Percentiles rank a stretch among this genome's conserved stretches.
phyloP scores from a whole-genome alignment of 2,113 vertebrate species.

The Tragelaphus strepsiceros region DNA sequence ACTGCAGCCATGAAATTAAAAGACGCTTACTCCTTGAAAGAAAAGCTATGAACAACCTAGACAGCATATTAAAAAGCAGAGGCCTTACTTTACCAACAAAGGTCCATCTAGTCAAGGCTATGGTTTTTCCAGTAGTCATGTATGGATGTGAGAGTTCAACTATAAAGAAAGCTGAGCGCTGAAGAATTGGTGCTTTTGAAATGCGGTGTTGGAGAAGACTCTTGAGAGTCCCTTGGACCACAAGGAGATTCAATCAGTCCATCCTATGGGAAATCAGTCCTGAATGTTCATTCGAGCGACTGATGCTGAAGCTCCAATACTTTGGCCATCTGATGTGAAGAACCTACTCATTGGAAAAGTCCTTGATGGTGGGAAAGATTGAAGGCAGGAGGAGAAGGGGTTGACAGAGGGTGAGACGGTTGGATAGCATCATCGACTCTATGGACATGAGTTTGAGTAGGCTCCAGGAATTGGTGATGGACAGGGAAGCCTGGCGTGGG shows the following conservation, averaged over 20 bases:
- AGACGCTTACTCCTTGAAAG: not conserved
- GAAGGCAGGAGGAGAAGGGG: not conserved
- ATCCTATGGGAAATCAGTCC: not conserved
- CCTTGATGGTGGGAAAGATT: not conserved
- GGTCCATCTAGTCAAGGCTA: not conserved
- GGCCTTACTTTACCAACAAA: not conserved
- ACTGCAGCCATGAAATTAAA: not conserved
- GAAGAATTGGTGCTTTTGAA: not conserved
- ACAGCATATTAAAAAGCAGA: not conserved
- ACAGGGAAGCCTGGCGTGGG: not conserved
- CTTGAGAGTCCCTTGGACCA: not conserved
- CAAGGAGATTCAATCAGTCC: not conserved
- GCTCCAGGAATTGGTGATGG: not conserved
- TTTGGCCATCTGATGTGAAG: not conserved
- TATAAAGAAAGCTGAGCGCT: not conserved
- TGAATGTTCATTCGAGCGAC: not conserved
- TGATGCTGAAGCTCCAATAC: not conserved
- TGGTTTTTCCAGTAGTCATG: not conserved
- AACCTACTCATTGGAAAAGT: not conserved
- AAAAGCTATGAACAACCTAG: not conserved
- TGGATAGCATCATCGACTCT: fast-evolving
- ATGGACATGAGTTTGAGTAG: not conserved
- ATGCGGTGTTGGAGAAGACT: fast-evolving
- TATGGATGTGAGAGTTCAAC: not conserved
- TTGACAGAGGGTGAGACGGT: not conserved